Conservation (phyloP, 2,888 invertebrate genomes). For the Pardosa pseudoannulata region DNA sequence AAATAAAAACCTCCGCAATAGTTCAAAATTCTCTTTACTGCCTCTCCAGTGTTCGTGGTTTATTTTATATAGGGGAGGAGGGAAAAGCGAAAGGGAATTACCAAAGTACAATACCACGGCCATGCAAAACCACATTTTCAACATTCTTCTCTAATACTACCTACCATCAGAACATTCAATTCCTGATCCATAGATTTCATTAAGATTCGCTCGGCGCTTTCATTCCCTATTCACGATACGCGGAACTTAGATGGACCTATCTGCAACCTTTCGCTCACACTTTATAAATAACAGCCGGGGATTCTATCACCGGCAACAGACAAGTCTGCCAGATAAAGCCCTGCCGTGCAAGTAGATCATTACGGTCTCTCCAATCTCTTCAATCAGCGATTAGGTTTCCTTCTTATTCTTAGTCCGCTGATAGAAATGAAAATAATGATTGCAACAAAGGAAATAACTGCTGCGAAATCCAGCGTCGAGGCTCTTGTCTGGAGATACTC, state of each 20-base stretch:
- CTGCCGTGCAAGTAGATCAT: constrained; percentile 14
- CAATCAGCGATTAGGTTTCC: constrained; percentile 13
- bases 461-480: neutral
- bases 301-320: constrained; percentile 5
- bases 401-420: neutral
- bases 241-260: neutral
- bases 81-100: too few relatives aligned
- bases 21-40: too few relatives aligned
- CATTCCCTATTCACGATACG: neutral
- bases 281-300: constrained; percentile 1
- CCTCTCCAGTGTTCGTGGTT: too few relatives aligned
- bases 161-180: neutral
- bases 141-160: neutral
- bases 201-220: neutral
- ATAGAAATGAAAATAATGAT: constrained; percentile 15
- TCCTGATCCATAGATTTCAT: neutral
- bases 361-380: neutral
- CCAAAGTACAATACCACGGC: too few relatives aligned
- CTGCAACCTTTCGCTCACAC: neutral
- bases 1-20: too few relatives aligned
- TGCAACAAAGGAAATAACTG: constrained; percentile 3
- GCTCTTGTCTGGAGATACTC: neutral
- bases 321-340: neutral
- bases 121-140: neutral
- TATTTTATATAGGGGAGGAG: too few relatives aligned